Base-by-base conservation (phyloP, 2,888 invertebrate genomes). In the Meteorus colon region DNA sequence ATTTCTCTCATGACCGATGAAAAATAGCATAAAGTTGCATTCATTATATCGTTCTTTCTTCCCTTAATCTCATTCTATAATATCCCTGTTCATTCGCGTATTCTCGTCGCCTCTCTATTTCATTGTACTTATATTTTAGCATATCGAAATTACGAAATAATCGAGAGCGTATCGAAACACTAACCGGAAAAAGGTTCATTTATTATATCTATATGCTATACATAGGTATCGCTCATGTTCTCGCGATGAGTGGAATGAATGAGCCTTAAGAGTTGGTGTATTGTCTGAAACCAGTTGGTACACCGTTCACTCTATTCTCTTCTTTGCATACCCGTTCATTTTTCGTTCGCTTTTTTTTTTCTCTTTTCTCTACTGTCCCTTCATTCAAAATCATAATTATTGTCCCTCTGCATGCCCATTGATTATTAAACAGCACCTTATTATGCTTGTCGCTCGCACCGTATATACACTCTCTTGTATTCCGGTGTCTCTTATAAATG, bases 201-300 rank as follows among this genome's bases (percentile, higher is more conserved):
- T 81, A 81, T 81, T 79, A 80, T 78, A 77, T 74, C 73, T 80
- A 81, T 83, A 80, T 80, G 19, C 19, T n/a, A 48, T 48, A 48
- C 16, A n/a, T 1, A 48, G 2, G n/a, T 6, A 48, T n/a, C 41
- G 48, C n/a, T n/a, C n/a, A 16, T 16, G 48, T 81, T 80, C 79
- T 81, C 80, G 80, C 82, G 75, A 48, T 71, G 68, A 51, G 60
- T 67, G 67, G 69, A 74, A 62, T 45, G 62, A 72, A 72, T 67
- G 70, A 65, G 45, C 55, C 24, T 55, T 70, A 65, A 67, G 67
- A 34, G 69, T 71, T 80, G 84, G 80, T 81, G 83, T 83, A 89
- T 89, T 89, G 89, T 89, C 85, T 86, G 86, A 86, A 89, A 89
- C 89, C 88, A 89, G 89, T 89, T 89, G 85, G 85, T 85, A 84